Evolutionary conservation across 2,888 invertebrate genomes (phyloP), one percentile per base, ranked within the genome.

Genomic region (Zygogramma bicolorata): DNA sequence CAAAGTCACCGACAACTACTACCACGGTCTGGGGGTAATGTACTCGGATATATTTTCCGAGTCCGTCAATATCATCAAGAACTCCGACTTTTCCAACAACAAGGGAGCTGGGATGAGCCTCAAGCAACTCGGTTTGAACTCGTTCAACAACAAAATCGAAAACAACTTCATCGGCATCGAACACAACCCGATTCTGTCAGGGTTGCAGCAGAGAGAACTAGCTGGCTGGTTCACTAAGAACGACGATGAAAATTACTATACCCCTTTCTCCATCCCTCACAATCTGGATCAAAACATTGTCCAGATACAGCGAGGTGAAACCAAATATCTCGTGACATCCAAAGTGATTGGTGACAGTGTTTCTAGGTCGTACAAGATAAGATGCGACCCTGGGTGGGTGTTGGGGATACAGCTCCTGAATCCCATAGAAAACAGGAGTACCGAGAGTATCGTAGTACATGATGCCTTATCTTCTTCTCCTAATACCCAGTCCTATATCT

Each of bases 31-130:
- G 29, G 98, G 97, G 31, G 92, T 99, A 46, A 88, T 98, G 72
- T 98, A 98, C 87, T 96, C 98, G 0, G 97, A 99, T 87, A 93
- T 98, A 71, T 97, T 94, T 85, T 95, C 95, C 25, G 94, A 95
- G 84, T 91, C 93, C 0, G 90, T 95, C 3, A 95, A 96, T 80
- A 92, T 93, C 27, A 93, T 96, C 0, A 92, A 93, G 80, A 94
- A 95, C 85, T 95, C 95, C 0, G 94, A 95, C 82, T 95, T 97
- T 83, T 92, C 92, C 0, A 91, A 93, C 65, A 97, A 97, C 84
- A 91, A 91, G 80, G 95, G 96, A 3, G 96, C 95, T 81, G 98
- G 98, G 8, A 92, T 98, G 8, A 94, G 95, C 83, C 92, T 97
- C 73, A 95, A 97, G 82, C 95, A 97, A 86, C 88, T 98, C 27